Percentiles rank a stretch among this genome's conserved stretches.
phyloP scores from a whole-genome alignment of 2,113 vertebrate genomes.

The Centropus bengalensis region DNA sequence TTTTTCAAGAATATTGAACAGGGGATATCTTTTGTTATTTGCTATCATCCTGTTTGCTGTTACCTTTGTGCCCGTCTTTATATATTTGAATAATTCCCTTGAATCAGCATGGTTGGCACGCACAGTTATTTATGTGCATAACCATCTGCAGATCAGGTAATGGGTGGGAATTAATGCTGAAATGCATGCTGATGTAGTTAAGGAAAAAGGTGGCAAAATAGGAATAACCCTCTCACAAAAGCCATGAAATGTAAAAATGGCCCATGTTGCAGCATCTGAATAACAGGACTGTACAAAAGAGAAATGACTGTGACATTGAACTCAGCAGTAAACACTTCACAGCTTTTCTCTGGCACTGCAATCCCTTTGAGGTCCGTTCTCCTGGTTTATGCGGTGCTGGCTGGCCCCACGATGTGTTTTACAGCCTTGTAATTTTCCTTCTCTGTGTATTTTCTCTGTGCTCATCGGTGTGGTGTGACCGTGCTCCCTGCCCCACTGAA shows the following conservation, averaged over 20 bases:
- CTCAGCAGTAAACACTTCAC: neutral
- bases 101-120: neutral
- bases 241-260: neutral
- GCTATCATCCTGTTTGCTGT: neutral
- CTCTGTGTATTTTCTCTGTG: neutral
- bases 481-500: neutral
- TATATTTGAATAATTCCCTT: neutral
- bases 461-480: neutral
- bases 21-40: neutral
- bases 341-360: neutral
- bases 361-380: neutral
- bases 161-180: neutral
- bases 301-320: slow-evolving; percentile 15
- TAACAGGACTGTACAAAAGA: slow-evolving; percentile 8
- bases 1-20: neutral
- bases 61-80: neutral
- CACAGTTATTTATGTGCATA: slow-evolving; percentile 19
- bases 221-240: neutral
- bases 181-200: neutral
- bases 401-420: neutral
- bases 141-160: neutral
- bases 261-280: neutral
- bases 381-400: neutral
- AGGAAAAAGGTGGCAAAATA: neutral
- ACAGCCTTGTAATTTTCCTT: slow-evolving; percentile 22